Evolutionary conservation across 2,113 vertebrate species (phyloP).

Genomic region (Chlamydotis undulata): DNA sequence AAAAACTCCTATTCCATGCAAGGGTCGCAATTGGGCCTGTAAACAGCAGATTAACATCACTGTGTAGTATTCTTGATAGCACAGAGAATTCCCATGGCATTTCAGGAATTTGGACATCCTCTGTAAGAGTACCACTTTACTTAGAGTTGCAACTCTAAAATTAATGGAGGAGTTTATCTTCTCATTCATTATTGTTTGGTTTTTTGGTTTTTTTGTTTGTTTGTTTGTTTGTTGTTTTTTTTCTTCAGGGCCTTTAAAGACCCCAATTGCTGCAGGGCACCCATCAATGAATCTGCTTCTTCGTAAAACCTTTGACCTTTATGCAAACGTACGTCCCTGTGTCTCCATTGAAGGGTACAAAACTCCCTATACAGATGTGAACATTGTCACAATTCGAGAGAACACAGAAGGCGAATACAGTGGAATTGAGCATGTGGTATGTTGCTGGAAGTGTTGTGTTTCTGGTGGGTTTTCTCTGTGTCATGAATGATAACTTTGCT

Average conservation of each 20-base stretch:
- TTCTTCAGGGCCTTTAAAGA: conserved; percentile 89
- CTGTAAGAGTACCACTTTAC: background rate
- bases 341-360: conserved; percentile 96
- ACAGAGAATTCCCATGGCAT: background rate
- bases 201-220: too few species aligned
- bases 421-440: conserved; percentile 93
- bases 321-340: conserved; percentile 92
- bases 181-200: background rate
- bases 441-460: background rate
- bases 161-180: background rate
- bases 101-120: background rate
- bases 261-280: conserved; percentile 93
- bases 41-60: background rate
- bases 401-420: conserved; percentile 91
- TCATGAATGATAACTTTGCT: background rate
- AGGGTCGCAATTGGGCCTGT: background rate
- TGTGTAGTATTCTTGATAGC: background rate
- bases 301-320: conserved; percentile 94
- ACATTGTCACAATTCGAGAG: conserved; percentile 92
- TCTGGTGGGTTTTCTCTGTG: background rate
- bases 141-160: background rate
- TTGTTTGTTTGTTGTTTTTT: background rate
- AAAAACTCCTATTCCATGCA: background rate
- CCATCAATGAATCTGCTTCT: conserved; percentile 96
- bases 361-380: conserved; percentile 88